These are phyloP conservation scores for Caenorhabditis sp. DNA, from an alignment of 2,888 invertebrate species.

Conservation along the genomic window DNA sequence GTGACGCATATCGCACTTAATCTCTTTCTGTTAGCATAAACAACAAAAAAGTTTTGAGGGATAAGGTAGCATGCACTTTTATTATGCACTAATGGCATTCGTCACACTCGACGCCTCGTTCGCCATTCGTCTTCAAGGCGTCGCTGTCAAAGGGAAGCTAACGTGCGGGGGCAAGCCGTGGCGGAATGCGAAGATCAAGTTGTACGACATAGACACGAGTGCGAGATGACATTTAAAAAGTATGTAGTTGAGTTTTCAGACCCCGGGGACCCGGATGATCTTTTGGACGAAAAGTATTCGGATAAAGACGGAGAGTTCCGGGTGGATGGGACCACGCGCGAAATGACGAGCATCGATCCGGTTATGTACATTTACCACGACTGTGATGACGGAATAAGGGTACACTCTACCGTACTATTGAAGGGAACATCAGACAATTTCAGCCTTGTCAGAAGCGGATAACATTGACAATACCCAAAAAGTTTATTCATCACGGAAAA, in stretches of 20 bases:
- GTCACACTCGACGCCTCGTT: neutral
- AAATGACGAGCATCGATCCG: slow-evolving; percentile 67
- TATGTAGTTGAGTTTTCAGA: slow-evolving; percentile 46
- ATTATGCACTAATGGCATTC: slow-evolving; percentile 2
- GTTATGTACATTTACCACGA: slow-evolving; percentile 69
- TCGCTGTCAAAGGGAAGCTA: slow-evolving; percentile 64
- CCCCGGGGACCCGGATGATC: slow-evolving; percentile 67
- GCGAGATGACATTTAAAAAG: neutral
- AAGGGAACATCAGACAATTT: no score
- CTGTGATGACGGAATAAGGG: slow-evolving; percentile 70
- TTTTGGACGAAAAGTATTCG: slow-evolving; percentile 65
- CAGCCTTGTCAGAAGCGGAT: slow-evolving; percentile 67
- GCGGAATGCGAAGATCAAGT: slow-evolving; percentile 66
- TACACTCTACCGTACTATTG: no score
- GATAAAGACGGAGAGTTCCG: slow-evolving; percentile 62
- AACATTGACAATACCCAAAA: slow-evolving; percentile 61
- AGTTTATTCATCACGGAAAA: slow-evolving; percentile 63
- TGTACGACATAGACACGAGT: slow-evolving; percentile 69
- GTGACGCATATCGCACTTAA: no score
- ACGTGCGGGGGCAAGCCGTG: slow-evolving; percentile 58
- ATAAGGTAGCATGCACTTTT: slow-evolving; percentile 13
- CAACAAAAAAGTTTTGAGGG: neutral
- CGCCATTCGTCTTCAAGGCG: slow-evolving; percentile 64
- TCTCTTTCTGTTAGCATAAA: no score
- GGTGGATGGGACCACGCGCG: slow-evolving; percentile 62